Evolutionary conservation across 1,140 invertebrate genomes (phyloP).

Genomic region (Goniozus legneri): DNA sequence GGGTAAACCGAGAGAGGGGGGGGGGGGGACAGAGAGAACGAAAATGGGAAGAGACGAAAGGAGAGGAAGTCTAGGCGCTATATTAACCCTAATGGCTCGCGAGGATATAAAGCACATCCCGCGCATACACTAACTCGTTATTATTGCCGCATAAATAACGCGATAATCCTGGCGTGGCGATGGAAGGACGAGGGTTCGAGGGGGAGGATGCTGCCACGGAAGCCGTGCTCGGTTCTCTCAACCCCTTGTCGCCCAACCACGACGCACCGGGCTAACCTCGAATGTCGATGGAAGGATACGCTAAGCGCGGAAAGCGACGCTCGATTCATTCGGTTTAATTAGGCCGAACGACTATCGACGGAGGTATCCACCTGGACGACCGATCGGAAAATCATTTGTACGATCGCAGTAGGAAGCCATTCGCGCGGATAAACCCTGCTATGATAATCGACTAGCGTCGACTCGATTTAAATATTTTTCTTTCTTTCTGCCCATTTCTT

Average conservation of each 20-base stretch:
- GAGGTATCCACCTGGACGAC: too few relatives aligned
- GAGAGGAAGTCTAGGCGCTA: slow-evolving; percentile 31
- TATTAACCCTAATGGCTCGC: slow-evolving; percentile 54
- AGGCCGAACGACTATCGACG: too few relatives aligned
- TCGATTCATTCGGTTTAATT: too few relatives aligned
- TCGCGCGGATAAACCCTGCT: too few relatives aligned
- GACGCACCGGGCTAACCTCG: not conserved
- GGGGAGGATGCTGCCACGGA: slow-evolving; percentile 8
- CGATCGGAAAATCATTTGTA: too few relatives aligned
- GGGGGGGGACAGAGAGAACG: slow-evolving; percentile 5
- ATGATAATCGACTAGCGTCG: too few relatives aligned
- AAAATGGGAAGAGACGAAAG: slow-evolving; percentile 5
- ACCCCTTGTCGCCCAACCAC: not conserved
- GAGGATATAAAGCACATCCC: slow-evolving; percentile 54
- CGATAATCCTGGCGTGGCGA: slow-evolving; percentile 50
- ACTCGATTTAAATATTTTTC: too few relatives aligned
- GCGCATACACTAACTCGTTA: slow-evolving; percentile 53
- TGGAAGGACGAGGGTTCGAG: slow-evolving; percentile 30
- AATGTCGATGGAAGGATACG: not conserved
- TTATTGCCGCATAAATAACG: slow-evolving; percentile 56
- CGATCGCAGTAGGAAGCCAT: too few relatives aligned
- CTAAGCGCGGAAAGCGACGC: too few relatives aligned
- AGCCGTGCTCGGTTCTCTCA: slow-evolving; percentile 7
- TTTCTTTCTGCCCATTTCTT: too few relatives aligned
- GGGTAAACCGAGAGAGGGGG: slow-evolving; percentile 2